Base-by-base conservation (phyloP, 2,888 invertebrate species). In the Thymelicus sylvestris region DNA sequence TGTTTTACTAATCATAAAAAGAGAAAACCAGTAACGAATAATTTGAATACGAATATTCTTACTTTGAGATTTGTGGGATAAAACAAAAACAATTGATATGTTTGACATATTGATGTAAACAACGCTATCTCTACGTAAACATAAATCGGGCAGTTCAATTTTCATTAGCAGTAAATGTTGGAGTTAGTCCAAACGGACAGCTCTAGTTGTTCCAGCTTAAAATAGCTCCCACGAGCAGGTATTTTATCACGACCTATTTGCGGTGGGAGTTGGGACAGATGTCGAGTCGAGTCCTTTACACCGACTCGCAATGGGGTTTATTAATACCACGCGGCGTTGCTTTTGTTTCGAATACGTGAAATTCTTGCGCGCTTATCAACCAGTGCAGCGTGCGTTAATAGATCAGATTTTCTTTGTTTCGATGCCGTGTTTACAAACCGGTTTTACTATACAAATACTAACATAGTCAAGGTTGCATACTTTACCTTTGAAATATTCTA, bases 181-280 rank as follows among this genome's bases (percentile, higher is more conserved):
- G 92, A 91, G 80, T 83, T 84, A 84, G 81, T 91, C 92, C 92
- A 92, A 91, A 87, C 84, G 78, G 80, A 83, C 83, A 86, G 85
- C 81, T 87, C 85, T 87, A 86, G 84, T 87, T 86, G 87, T 88
- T 84, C 81, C 81, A 81, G 72, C 86, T 83, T 81, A 84, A 90
- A 90, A 91, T 92, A 91, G 86, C 74, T 61, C 31, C 59, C 50
- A 55, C 61, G 60, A 74, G 81, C 85, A 86, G 84, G 87, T 89
- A 90, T 88, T 87, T 85, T 86, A 88, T 86, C 83, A 77, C 82
- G 83, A 81, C 81, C 86, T 87, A 88, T 87, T 87, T 87, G 80
- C 80, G 80, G 81, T 79, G 74, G 75, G 80, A 84, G 80, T 81
- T 79, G 74, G 75, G 80, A 84, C 86, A 87, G 86, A 86, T 86